phyloP scores from a whole-genome alignment of 2,888 invertebrate genomes.

The Graphium colonna region DNA sequence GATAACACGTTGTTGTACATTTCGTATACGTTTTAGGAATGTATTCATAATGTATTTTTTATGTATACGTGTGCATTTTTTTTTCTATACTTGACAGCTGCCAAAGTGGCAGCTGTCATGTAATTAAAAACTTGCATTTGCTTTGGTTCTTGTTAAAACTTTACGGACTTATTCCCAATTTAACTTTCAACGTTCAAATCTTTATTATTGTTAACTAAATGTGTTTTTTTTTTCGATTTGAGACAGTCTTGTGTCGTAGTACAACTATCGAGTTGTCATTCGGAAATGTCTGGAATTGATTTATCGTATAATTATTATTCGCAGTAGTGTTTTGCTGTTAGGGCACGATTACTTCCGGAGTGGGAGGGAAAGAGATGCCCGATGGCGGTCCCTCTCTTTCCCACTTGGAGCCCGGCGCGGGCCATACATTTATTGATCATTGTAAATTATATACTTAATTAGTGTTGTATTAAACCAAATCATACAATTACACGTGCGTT shows the following conservation, averaged over 20 bases:
- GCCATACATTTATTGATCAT: conserved; percentile 62
- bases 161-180: not conserved
- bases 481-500: conserved; percentile 56
- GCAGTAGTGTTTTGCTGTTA: conserved; percentile 12
- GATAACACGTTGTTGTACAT: conserved; percentile 13
- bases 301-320: conserved; percentile 15
- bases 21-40: conserved; percentile 13
- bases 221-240: conserved; percentile 7
- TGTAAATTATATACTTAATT: conserved; percentile 77
- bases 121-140: not conserved
- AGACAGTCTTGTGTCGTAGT: conserved; percentile 16
- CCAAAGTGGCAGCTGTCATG: not conserved
- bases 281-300: conserved; percentile 24
- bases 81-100: not conserved
- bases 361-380: conserved; percentile 6
- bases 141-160: not conserved
- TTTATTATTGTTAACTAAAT: not conserved
- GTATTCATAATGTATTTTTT: not conserved
- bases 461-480: conserved; percentile 80
- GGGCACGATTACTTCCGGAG: conserved; percentile 24
- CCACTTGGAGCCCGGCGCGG: conserved; percentile 32
- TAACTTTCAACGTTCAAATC: not conserved
- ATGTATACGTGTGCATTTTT: not conserved
- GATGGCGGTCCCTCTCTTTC: not conserved
- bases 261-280: conserved; percentile 15